These are phyloP conservation scores for Micrasema minimum DNA, from an alignment of 1,140 invertebrate genomes.

Conservation along the genomic window DNA sequence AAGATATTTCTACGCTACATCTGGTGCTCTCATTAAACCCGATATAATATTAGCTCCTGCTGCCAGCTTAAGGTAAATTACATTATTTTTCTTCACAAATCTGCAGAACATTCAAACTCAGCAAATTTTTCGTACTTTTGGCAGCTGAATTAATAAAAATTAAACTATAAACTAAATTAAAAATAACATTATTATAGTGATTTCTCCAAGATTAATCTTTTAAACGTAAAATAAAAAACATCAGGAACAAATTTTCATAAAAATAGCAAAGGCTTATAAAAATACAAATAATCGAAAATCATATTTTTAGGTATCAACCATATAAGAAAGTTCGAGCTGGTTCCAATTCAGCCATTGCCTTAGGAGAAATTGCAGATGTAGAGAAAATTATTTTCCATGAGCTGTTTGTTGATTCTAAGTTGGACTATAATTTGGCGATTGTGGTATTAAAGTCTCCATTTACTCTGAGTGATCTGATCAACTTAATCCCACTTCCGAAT, in stretches of 20 bases:
- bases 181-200: too few species aligned
- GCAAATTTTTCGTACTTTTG: too few species aligned
- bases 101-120: too few species aligned
- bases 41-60: background rate
- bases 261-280: too few species aligned
- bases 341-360: background rate
- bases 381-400: constrained; percentile 7
- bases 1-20: background rate
- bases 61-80: background rate
- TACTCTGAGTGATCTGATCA: constrained; percentile 6
- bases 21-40: background rate
- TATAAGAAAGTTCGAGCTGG: constrained; percentile 9
- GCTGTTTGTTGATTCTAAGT: background rate
- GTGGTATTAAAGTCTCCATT: background rate
- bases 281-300: too few species aligned
- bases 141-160: too few species aligned
- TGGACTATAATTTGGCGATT: constrained; percentile 1
- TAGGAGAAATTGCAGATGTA: constrained; percentile 1
- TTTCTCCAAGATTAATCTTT: too few species aligned
- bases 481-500: background rate
- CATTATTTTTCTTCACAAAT: background rate
- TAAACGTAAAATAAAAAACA: too few species aligned
- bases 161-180: too few species aligned
- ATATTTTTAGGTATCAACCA: background rate
- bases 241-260: too few species aligned